Conservation (phyloP, 2,113 vertebrate genomes). For the Salvelinus namaycush region DNA sequence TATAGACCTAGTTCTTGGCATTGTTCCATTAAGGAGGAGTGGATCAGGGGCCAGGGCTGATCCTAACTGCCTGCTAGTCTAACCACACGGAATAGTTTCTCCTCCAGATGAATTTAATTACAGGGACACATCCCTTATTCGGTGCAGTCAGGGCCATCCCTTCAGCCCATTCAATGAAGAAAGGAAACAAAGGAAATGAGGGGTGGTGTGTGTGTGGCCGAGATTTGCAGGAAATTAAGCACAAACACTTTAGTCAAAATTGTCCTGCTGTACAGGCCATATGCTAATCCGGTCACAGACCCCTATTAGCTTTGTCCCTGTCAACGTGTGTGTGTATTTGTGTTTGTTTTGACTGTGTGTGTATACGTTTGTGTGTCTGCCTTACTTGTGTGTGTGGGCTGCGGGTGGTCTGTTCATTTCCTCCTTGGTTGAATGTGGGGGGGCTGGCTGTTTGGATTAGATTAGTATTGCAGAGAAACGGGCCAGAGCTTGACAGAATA, state of each 20-base stretch:
- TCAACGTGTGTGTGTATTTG: slow-evolving; percentile 1
- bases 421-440: slow-evolving; percentile 52
- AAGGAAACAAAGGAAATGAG: neutral
- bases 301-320: slow-evolving; percentile 30
- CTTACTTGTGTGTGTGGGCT: slow-evolving; percentile 41
- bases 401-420: slow-evolving; percentile 72
- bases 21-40: neutral
- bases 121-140: slow-evolving; percentile 41
- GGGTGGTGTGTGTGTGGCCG: neutral
- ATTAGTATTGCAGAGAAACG: slow-evolving; percentile 36
- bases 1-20: neutral
- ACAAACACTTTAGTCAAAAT: slow-evolving; percentile 41
- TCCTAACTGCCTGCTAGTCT: neutral
- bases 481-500: slow-evolving; percentile 1
- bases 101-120: slow-evolving; percentile 56
- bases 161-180: slow-evolving; percentile 47
- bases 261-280: slow-evolving; percentile 27
- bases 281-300: slow-evolving; percentile 47
- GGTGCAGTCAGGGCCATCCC: slow-evolving; percentile 10
- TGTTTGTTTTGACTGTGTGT: slow-evolving; percentile 7
- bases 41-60: neutral
- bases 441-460: slow-evolving; percentile 67
- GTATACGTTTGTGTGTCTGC: slow-evolving; percentile 46
- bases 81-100: neutral
- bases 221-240: slow-evolving; percentile 55